These are phyloP conservation scores for Craseonycteris thonglongyai DNA, from an alignment of 2,113 vertebrate genomes.

Conservation along the genomic window DNA sequence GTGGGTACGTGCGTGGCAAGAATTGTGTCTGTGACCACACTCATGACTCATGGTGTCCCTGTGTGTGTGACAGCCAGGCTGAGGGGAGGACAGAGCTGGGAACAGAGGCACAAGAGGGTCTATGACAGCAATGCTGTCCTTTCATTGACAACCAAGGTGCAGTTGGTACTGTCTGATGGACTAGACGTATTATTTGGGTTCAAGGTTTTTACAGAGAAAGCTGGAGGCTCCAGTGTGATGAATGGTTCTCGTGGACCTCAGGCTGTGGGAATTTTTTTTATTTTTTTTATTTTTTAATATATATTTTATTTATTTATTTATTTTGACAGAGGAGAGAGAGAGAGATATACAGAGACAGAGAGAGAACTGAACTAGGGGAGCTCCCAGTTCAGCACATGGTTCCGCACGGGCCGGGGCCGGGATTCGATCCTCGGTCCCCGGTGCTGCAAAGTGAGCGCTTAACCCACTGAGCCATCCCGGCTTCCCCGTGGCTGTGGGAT, in stretches of 20 bases:
- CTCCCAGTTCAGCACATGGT: too few relatives aligned
- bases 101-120: background rate
- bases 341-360: too few relatives aligned
- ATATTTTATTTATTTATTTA: too few relatives aligned
- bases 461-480: too few relatives aligned
- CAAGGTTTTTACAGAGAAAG: background rate
- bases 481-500: too few relatives aligned
- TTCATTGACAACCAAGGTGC: background rate
- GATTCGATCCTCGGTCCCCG: too few relatives aligned
- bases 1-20: background rate
- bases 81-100: background rate
- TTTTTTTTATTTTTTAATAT: too few relatives aligned
- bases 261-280: fast-evolving
- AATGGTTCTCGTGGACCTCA: background rate
- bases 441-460: too few relatives aligned
- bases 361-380: too few relatives aligned
- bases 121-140: fast-evolving
- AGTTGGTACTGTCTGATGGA: background rate
- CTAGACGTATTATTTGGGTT: background rate
- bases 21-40: background rate
- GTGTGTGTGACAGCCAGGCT: background rate
- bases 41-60: fast-evolving
- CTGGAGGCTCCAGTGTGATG: too few relatives aligned
- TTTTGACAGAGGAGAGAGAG: too few relatives aligned
- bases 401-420: too few relatives aligned